These are phyloP conservation scores for Ailurus styani DNA, from an alignment of 2,113 vertebrate genomes.

Conservation along the genomic window DNA sequence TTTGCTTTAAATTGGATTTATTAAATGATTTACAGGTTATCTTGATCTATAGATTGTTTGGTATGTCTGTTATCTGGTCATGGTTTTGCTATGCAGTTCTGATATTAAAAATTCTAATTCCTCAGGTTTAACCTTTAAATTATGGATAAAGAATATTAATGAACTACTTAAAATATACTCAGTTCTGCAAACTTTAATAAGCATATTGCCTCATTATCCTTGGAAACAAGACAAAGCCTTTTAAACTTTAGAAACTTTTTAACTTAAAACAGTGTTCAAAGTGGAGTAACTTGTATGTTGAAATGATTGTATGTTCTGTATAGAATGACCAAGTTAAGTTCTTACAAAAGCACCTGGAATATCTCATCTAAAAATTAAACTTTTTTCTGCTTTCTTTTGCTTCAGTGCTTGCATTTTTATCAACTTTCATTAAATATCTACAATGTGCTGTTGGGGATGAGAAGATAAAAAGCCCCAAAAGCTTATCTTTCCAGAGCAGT, in stretches of 20 bases:
- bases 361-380: conserved; percentile 57
- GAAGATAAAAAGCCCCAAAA: not conserved
- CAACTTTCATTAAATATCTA: conserved; percentile 9
- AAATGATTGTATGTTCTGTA: conserved; percentile 56
- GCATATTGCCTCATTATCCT: conserved; percentile 50
- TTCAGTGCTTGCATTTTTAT: conserved; percentile 48
- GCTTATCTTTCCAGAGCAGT: conserved; percentile 3
- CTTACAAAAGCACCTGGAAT: conserved; percentile 53
- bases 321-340: conserved; percentile 22
- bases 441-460: not conserved
- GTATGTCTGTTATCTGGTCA: conserved; percentile 24
- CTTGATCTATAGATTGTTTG: conserved; percentile 23
- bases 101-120: conserved; percentile 45
- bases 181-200: conserved; percentile 53
- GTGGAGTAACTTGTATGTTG: conserved; percentile 48
- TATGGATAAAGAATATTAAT: conserved; percentile 24
- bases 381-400: conserved; percentile 32
- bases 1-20: conserved; percentile 37
- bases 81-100: conserved; percentile 58
- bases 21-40: conserved; percentile 38
- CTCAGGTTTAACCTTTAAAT: conserved; percentile 61
- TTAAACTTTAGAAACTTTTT: conserved; percentile 27
- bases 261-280: conserved; percentile 41
- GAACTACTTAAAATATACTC: not conserved
- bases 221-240: conserved; percentile 48